These are phyloP conservation scores for Xyrichtys novacula DNA, from an alignment of 2,797 vertebrate species.

Conservation along the genomic window DNA sequence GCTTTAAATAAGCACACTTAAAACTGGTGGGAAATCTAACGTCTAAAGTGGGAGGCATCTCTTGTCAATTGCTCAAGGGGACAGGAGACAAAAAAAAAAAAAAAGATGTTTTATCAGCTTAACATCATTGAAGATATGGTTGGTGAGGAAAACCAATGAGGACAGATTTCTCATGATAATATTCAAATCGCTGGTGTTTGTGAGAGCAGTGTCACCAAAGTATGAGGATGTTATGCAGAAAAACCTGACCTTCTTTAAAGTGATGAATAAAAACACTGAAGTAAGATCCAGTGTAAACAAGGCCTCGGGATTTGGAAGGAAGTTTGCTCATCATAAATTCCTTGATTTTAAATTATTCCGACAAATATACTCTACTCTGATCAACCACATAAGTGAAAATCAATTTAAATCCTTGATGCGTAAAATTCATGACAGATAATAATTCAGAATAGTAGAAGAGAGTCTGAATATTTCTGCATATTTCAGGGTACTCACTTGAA, in stretches of 20 bases:
- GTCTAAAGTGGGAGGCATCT: constrained; percentile 81
- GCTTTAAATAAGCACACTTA: constrained; percentile 84
- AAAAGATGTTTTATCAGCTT: constrained; percentile 60
- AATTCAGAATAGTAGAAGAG: constrained; percentile 68
- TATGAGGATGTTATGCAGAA: constrained; percentile 21
- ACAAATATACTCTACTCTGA: constrained; percentile 63
- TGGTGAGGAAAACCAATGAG: constrained; percentile 34
- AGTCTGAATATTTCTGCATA: constrained; percentile 73
- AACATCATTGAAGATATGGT: constrained; percentile 53
- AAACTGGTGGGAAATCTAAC: constrained; percentile 83
- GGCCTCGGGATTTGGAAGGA: constrained; percentile 39
- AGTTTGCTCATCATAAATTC: constrained; percentile 73
- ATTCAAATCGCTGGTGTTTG: constrained; percentile 22
- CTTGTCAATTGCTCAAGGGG: constrained; percentile 77
- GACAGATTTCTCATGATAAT: constrained; percentile 39
- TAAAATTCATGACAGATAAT: constrained; percentile 68
- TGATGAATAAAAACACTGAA: constrained; percentile 35
- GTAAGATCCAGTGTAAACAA: constrained; percentile 50
- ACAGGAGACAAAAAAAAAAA: constrained; percentile 36
- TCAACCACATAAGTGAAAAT: constrained; percentile 69
- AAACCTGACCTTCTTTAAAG: constrained; percentile 34
- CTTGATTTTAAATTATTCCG: constrained; percentile 70
- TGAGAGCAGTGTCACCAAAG: constrained; percentile 11
- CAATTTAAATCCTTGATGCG: constrained; percentile 67
- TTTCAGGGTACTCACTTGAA: constrained; percentile 59